A percentile compares a stretch with the other conserved stretches of the same genome.
Conservation (phyloP, 2,888 invertebrate species). For the Hipparchia semele region DNA sequence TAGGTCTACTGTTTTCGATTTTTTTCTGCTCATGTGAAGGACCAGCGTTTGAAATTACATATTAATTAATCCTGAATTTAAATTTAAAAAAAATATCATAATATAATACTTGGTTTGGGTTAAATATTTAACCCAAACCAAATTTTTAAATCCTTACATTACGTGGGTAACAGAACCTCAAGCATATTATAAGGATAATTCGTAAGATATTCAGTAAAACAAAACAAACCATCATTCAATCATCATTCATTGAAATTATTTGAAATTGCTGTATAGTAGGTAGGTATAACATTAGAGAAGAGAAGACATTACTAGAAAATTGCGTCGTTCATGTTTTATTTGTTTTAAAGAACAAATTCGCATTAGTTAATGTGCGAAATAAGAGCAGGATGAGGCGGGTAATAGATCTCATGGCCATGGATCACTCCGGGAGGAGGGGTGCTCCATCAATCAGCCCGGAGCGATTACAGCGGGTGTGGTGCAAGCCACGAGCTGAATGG, state of each 20-base stretch:
- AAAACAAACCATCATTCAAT: not conserved
- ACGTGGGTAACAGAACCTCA: too few relatives aligned
- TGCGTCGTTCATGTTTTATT: conserved; percentile 31
- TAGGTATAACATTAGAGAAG: not conserved
- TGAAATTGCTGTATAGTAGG: not conserved
- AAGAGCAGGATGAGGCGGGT: conserved; percentile 61
- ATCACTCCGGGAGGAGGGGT: conserved; percentile 63
- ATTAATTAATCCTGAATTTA: too few relatives aligned
- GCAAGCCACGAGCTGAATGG: conserved; percentile 41
- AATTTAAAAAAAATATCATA: too few relatives aligned
- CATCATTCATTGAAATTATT: too few relatives aligned
- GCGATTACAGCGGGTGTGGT: conserved; percentile 69
- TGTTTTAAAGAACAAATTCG: conserved; percentile 39
- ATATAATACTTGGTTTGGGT: too few relatives aligned
- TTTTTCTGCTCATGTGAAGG: too few relatives aligned
- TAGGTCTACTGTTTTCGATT: too few relatives aligned
- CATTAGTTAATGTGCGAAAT: conserved; percentile 51
- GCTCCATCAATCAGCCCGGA: conserved; percentile 80
- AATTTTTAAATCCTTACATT: too few relatives aligned
- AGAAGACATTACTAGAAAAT: conserved; percentile 15
- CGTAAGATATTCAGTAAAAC: not conserved
- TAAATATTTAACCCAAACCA: too few relatives aligned
- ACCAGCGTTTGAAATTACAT: too few relatives aligned
- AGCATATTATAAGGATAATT: too few relatives aligned
- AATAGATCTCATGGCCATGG: conserved; percentile 74